A percentile compares a stretch with the other conserved stretches of the same genome.
Conservation (phyloP, 2,797 vertebrate genomes). For the Choloepus didactylus region DNA sequence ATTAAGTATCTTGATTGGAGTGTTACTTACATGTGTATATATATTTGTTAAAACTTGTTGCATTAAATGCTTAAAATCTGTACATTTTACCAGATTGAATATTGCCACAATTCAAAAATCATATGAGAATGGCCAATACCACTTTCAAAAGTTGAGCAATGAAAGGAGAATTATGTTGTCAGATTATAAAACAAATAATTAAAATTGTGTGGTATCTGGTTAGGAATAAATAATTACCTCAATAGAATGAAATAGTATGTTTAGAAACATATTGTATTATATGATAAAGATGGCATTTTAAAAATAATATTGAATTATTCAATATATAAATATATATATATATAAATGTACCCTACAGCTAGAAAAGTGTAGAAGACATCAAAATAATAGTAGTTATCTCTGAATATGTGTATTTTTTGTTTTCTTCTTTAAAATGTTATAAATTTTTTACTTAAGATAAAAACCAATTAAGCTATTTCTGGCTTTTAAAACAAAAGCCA, state of each 20-base stretch:
- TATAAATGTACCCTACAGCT: not conserved
- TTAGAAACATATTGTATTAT: not conserved
- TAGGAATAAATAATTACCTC: not conserved
- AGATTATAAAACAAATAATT: not conserved
- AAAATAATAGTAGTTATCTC: not conserved
- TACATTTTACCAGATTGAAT: not conserved
- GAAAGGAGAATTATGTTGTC: not conserved
- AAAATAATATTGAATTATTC: not conserved
- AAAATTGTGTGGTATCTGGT: not conserved
- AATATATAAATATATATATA: not conserved
- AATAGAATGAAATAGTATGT: not conserved
- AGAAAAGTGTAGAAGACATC: not conserved
- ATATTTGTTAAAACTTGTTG: not conserved
- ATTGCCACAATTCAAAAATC: not conserved
- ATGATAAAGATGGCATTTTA: not conserved
- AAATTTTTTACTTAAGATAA: slow-evolving; percentile 32
- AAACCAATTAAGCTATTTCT: not conserved
- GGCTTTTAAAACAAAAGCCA: not conserved
- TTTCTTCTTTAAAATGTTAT: not conserved
- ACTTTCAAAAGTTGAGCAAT: not conserved
- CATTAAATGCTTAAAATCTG: not conserved
- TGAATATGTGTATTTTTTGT: not conserved
- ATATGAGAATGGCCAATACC: not conserved
- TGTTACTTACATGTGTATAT: not conserved
- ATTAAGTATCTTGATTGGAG: not conserved